Base-by-base conservation (phyloP, 2,797 vertebrate genomes). In the Antrozous pallidus region DNA sequence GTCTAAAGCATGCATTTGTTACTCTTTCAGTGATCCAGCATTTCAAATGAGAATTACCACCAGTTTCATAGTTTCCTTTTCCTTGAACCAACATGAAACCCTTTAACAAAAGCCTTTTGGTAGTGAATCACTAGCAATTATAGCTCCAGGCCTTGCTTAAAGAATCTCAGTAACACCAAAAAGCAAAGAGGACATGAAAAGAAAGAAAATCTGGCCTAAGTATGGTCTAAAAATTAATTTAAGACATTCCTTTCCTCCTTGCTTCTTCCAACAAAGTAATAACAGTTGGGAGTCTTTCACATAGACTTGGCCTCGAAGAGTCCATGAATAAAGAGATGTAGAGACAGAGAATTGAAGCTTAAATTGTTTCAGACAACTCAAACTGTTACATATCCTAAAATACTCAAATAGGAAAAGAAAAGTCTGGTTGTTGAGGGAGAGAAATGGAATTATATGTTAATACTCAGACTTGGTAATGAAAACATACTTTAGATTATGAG, bases 181-280 rank as follows among this genome's bases (percentile, higher is more conserved):
- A 92, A 84, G 71, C 78, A 94, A 93, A 79, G 20, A 90, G 69
- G 70, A 91, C 93, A 86, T 78, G 90, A 87, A 94, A 94, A 90
- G 94, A 86, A 96, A 94, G 90, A 93, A 96, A 97, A 96, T 93
- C 92, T 96, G 93, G 85, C 54, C 20, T 38, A 90, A 94, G 65
- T 73, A 89, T 84, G 78, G 42, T 87, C 71, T 96, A 85, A 95
- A 95, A 93, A 93, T 84, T 97, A 96, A 96, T 97, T 88, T 71
- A 95, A 96, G 95, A 92, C 82, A 94, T 94, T 95, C 78, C 96
- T 93, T 96, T 93, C 36, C 78, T 92, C 51, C 17, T 94, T 58
- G 56, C 45, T 92, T 96, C 82, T 95, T 95, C 93, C 85, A 96
- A 71, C 81, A 95, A 95, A 95, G 75, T 88, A 97, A 81, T 95